These are phyloP conservation scores for Hoplodrina blanda DNA, from an alignment of 2,888 invertebrate species.

Conservation along the genomic window DNA sequence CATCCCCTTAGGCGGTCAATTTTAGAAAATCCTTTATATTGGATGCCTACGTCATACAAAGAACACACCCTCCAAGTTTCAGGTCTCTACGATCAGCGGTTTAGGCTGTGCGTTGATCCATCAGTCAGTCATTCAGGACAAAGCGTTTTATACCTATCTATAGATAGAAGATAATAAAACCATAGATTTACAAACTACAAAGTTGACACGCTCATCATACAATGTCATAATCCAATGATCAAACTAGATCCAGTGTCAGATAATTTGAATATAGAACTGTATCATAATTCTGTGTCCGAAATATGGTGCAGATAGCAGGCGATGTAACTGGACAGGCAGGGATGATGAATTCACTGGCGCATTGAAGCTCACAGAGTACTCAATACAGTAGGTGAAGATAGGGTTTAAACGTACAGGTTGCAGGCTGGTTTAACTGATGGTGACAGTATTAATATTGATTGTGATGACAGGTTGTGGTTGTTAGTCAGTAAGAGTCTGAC, in stretches of 20 bases:
- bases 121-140: no score
- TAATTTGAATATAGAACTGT: constrained; percentile 56
- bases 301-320: constrained; percentile 43
- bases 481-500: no score
- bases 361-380: constrained; percentile 26
- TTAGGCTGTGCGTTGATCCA: no score
- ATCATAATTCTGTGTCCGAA: constrained; percentile 52
- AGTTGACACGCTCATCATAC: not conserved
- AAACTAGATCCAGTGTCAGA: constrained; percentile 31
- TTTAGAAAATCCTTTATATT: no score
- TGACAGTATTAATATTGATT: not conserved
- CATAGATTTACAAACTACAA: not conserved
- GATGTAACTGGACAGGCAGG: constrained; percentile 42
- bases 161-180: no score
- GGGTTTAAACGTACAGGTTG: not conserved
- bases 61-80: no score
- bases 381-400: constrained; percentile 13
- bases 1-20: no score
- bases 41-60: no score
- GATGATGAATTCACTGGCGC: constrained; percentile 48
- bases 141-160: no score
- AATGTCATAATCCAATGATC: constrained; percentile 35
- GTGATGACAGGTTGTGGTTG: not conserved
- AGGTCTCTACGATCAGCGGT: no score
- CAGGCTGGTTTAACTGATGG: not conserved